Conservation (phyloP, 2,888 invertebrate species). For the Steinernema carpocapsae region DNA sequence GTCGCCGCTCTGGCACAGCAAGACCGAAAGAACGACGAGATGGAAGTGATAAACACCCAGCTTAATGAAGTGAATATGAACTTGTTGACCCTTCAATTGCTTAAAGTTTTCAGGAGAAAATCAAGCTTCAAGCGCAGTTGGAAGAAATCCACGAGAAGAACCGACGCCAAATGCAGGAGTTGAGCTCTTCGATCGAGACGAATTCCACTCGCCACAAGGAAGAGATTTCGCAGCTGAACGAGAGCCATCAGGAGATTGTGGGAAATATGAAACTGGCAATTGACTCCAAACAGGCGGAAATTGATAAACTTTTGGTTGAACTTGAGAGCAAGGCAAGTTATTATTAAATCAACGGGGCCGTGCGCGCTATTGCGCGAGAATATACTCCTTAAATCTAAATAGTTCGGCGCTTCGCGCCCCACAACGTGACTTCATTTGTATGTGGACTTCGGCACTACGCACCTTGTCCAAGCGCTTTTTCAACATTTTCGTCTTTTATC, state of each 20-base stretch:
- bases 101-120: conserved; percentile 38
- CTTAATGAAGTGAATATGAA: conserved; percentile 29
- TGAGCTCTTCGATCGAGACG: neutral
- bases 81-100: neutral
- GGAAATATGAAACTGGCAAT: conserved; percentile 10
- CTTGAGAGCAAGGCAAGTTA: too few species aligned
- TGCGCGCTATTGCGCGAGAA: too few species aligned
- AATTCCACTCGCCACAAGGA: conserved; percentile 18
- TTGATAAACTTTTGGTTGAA: neutral
- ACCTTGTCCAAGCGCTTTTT: too few species aligned
- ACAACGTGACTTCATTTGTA: too few species aligned
- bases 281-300: conserved; percentile 17
- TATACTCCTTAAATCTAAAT: too few species aligned
- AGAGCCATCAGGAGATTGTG: neutral
- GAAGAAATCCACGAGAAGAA: conserved; percentile 25
- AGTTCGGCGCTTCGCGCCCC: too few species aligned
- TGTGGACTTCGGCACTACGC: too few species aligned
- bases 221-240: neutral
- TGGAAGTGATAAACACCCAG: conserved; percentile 40
- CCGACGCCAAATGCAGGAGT: neutral
- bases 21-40: conserved; percentile 28
- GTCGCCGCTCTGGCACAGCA: neutral
- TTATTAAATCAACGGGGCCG: too few species aligned
- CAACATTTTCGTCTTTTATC: too few species aligned
- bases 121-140: conserved; percentile 29